These are phyloP conservation scores for Pseudotriccus pelzelni DNA, from an alignment of 2,797 vertebrate genomes.

Conservation along the genomic window DNA sequence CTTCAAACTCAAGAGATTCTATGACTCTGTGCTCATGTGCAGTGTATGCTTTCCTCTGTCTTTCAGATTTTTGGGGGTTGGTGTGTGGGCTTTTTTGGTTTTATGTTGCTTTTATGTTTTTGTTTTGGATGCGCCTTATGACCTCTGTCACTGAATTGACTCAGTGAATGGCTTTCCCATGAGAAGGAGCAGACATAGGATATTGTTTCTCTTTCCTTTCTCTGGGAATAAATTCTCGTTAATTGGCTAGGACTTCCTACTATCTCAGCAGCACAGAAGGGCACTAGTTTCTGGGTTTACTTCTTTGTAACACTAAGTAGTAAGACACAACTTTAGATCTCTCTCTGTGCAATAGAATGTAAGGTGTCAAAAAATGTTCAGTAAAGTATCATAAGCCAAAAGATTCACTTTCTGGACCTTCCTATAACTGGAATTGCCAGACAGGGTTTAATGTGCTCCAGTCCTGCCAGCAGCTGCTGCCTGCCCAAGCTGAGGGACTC, in stretches of 20 bases:
- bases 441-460: background rate
- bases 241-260: background rate
- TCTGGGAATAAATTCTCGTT: background rate
- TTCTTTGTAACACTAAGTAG: background rate
- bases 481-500: background rate
- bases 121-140: background rate
- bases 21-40: background rate
- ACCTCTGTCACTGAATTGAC: background rate
- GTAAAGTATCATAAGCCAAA: background rate
- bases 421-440: background rate
- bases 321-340: background rate
- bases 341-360: background rate
- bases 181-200: background rate
- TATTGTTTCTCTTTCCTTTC: background rate
- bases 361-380: background rate
- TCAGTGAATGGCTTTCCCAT: background rate
- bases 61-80: background rate
- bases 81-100: background rate
- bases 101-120: background rate
- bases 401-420: background rate
- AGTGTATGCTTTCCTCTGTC: background rate
- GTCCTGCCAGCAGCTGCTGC: background rate
- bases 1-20: background rate
- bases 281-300: background rate
- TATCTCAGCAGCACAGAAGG: background rate